Base-by-base conservation (phyloP, 2,888 invertebrate genomes). In the Dorcus parallelipipedus region DNA sequence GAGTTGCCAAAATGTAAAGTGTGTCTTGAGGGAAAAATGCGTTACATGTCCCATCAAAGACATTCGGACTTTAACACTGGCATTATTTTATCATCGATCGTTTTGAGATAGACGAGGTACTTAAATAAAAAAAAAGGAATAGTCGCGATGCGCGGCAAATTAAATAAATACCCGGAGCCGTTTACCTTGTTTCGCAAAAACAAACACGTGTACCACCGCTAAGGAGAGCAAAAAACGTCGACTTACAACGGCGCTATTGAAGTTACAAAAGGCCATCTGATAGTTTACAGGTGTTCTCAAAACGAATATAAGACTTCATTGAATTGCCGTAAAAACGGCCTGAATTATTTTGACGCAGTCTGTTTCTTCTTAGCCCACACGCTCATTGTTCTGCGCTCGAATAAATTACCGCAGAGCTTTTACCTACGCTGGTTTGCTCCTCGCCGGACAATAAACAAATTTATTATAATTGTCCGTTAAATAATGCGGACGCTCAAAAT, bases 261-360 rank as follows among this genome's bases (percentile, higher is more conserved):
- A 52, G 45, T 58, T 60, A 56, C 56, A 65, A 65, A 65, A 66
- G 65, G 64, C 62, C 60, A 65, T 66, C 64, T 61, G 64, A 65
- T 63, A 66, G 64, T 63, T 63, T 64, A 64, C 63, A 64, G 60
- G 62, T 61, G 63, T 54, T 66, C 61, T 61, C 58, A 60, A 60
- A 61, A 59, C 63, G 58, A 65, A 65, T 64, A 65, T 65, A 65
- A 64, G 63, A 59, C 61, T 64, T 64, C 63, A 66, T 66, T 66
- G 66, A 63, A 66, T 62, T 60, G 60, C 52, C 56, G 45, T 64
- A 65, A 65, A 65, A 65, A 64, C 59, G 49, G 49, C 48, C 58
- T 66, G 63, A 66, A 64, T 66, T 66, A 66, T 66, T 66, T 64
- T 62, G 64, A 66, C 64, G 58, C 55, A 58, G 58, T 61, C 54